Conservation (phyloP, 2,113 vertebrate genomes). For the Sorex araneus region DNA sequence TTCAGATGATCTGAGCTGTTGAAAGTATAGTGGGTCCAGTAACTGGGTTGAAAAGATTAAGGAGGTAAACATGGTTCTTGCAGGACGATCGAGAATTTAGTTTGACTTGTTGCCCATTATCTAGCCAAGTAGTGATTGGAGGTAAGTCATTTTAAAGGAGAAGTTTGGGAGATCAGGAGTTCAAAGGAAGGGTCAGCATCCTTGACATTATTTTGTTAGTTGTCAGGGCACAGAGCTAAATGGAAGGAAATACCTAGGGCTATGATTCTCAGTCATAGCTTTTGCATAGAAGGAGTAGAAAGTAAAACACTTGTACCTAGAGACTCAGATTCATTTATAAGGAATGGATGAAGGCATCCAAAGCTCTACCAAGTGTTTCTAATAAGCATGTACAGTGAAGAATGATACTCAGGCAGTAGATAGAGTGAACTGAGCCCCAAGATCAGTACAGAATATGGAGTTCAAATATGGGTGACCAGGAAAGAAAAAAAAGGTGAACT, state of each 20-base stretch:
- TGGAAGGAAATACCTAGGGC: not conserved
- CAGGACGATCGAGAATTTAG: not conserved
- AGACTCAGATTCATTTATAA: slow-evolving; percentile 2
- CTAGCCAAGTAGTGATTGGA: not conserved
- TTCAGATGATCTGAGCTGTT: not conserved
- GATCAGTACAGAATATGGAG: not conserved
- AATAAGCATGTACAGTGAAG: not conserved
- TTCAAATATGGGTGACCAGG: not conserved
- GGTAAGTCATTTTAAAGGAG: not conserved
- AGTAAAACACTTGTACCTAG: not conserved
- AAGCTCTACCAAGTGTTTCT: not conserved
- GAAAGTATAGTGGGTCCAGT: not conserved
- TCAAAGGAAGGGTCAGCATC: not conserved
- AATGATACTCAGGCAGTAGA: not conserved
- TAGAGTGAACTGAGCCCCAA: slow-evolving; percentile 1
- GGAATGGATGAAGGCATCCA: not conserved
- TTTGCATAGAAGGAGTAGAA: not conserved
- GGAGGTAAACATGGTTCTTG: not conserved
- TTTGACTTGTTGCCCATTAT: slow-evolving; percentile 3
- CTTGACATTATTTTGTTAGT: not conserved
- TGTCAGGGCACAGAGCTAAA: not conserved
- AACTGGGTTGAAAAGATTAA: not conserved
- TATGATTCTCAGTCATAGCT: not conserved
- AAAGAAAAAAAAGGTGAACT: not conserved
- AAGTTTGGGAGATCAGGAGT: not conserved